Evolutionary conservation across 2,888 invertebrate genomes (phyloP).

Genomic region (Nomada hirtipes): DNA sequence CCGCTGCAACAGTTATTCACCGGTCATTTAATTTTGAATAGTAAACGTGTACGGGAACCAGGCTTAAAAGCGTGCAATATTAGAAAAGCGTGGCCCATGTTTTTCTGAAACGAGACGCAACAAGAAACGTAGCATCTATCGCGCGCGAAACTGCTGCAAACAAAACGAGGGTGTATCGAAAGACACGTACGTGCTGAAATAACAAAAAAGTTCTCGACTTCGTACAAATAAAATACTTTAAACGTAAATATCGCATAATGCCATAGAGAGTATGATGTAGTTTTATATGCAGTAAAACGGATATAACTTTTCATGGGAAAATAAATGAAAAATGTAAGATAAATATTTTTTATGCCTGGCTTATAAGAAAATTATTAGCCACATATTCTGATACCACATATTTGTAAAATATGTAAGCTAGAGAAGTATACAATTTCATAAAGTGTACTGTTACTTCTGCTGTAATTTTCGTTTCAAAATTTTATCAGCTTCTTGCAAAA

Average conservation of each 20-base stretch:
- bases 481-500: neutral
- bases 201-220: slow-evolving; percentile 3
- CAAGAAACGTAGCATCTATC: slow-evolving; percentile 33
- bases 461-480: neutral
- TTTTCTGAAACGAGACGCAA: slow-evolving; percentile 19
- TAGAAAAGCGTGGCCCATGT: neutral
- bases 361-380: no score
- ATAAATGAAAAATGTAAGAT: neutral
- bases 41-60: neutral
- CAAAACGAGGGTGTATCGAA: slow-evolving; percentile 21
- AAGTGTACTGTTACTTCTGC: neutral
- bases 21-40: neutral
- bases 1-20: no score
- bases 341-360: no score
- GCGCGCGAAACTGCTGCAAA: slow-evolving; percentile 28
- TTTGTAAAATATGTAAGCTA: neutral
- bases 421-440: no score
- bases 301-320: neutral
- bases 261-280: neutral
- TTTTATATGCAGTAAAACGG: neutral
- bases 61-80: slow-evolving; percentile 3
- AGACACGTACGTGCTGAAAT: slow-evolving; percentile 12
- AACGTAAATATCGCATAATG: slow-evolving; percentile 1
- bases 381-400: neutral
- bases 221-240: slow-evolving; percentile 29